Conservation (phyloP, 2,888 invertebrate genomes). For the Phrixothrix hirtus region DNA sequence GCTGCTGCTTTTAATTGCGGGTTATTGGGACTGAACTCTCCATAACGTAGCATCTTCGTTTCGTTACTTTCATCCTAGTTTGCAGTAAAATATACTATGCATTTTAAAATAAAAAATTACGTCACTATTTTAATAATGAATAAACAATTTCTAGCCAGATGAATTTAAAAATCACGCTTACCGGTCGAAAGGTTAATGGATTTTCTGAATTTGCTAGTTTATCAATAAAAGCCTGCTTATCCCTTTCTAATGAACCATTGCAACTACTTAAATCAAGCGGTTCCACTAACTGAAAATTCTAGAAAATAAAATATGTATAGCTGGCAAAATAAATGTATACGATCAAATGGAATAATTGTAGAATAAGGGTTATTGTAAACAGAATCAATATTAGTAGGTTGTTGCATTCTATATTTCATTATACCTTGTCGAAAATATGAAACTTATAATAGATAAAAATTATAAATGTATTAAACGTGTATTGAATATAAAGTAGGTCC, state of each 20-base stretch:
- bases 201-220: slow-evolving; percentile 46
- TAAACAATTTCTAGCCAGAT: slow-evolving; percentile 11
- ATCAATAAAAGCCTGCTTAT: slow-evolving; percentile 48
- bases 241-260: slow-evolving; percentile 45
- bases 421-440: too few species aligned
- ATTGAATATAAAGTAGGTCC: too few species aligned
- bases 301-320: slow-evolving; percentile 42
- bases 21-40: slow-evolving; percentile 67
- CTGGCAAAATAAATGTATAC: slow-evolving; percentile 30
- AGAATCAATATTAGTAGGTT: too few species aligned
- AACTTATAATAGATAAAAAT: too few species aligned
- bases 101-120: too few species aligned
- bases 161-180: slow-evolving; percentile 47
- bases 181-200: slow-evolving; percentile 50
- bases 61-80: slow-evolving; percentile 46
- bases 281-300: slow-evolving; percentile 50
- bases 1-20: slow-evolving; percentile 59
- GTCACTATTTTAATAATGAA: slow-evolving; percentile 2
- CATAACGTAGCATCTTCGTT: slow-evolving; percentile 61
- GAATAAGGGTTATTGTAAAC: too few species aligned
- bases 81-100: too few species aligned
- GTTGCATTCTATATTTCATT: too few species aligned
- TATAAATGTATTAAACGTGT: too few species aligned
- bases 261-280: slow-evolving; percentile 50
- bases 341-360: too few species aligned